A percentile compares a stretch with the other conserved stretches of the same genome.
phyloP scores from a whole-genome alignment of 1,140 invertebrate genomes.

The Mercenaria mercenaria region DNA sequence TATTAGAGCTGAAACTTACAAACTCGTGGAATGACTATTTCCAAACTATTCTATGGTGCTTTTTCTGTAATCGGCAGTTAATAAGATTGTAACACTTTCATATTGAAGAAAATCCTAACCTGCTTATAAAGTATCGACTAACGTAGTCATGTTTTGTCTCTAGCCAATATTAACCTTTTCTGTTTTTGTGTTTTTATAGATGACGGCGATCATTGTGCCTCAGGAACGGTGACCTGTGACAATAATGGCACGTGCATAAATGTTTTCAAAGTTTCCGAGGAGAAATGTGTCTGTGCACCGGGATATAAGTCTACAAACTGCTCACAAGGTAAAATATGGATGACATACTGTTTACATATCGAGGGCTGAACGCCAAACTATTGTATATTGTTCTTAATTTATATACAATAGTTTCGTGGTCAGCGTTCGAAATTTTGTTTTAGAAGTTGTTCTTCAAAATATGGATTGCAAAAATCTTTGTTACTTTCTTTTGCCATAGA shows the following conservation, averaged over 20 bases:
- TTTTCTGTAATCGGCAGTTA: too few species aligned
- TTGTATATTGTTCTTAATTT: neutral
- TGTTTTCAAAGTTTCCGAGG: neutral
- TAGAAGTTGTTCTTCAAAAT: neutral
- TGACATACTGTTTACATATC: neutral
- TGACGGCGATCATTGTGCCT: neutral
- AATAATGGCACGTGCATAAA: conserved; percentile 28
- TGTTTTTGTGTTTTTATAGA: too few species aligned
- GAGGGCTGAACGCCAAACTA: neutral
- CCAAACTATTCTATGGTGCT: too few species aligned
- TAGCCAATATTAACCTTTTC: too few species aligned
- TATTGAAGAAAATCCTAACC: too few species aligned
- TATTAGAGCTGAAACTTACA: too few species aligned
- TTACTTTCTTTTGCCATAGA: neutral
- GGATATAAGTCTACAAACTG: conserved; percentile 3
- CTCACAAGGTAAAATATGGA: neutral
- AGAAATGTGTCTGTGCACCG: conserved; percentile 15
- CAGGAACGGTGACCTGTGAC: neutral
- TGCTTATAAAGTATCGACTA: too few species aligned
- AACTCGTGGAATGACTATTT: too few species aligned
- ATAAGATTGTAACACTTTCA: too few species aligned
- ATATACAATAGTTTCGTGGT: neutral
- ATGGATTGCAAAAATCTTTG: neutral
- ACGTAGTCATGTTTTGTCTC: too few species aligned
- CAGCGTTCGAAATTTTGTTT: neutral